Evolutionary conservation across 2,797 vertebrate species (phyloP).

Genomic region (Tauraco hartlaubi): DNA sequence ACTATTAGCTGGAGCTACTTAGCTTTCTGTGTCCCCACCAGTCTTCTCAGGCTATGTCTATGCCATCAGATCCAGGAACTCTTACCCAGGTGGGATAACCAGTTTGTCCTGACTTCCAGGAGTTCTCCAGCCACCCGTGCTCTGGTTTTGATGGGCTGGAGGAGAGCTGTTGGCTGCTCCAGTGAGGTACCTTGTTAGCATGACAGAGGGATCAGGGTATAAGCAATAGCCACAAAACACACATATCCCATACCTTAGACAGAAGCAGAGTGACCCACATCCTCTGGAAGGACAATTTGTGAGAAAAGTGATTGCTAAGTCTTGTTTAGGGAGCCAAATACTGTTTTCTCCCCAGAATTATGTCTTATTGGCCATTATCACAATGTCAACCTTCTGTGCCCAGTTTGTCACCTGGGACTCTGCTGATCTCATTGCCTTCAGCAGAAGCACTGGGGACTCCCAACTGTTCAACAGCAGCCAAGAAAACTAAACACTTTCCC

Average conservation of each 20-base stretch:
- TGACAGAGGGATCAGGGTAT: not conserved
- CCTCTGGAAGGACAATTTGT: not conserved
- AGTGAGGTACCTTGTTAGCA: not conserved
- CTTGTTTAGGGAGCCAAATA: not conserved
- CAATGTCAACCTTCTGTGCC: not conserved
- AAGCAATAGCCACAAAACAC: not conserved
- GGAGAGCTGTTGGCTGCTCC: not conserved
- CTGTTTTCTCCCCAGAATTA: not conserved
- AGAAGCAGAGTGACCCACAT: not conserved
- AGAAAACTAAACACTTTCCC: not conserved
- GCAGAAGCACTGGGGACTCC: not conserved
- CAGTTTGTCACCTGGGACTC: not conserved
- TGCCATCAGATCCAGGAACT: not conserved
- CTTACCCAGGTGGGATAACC: not conserved
- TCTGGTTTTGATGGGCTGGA: not conserved
- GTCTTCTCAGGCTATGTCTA: not conserved
- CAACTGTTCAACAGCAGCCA: not conserved
- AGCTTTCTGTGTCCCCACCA: not conserved
- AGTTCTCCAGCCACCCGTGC: not conserved
- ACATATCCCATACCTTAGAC: not conserved
- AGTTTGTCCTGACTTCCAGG: not conserved
- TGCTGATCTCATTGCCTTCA: not conserved
- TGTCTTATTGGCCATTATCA: not conserved
- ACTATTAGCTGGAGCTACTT: not conserved
- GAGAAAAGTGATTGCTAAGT: not conserved